phyloP scores from a whole-genome alignment of 2,797 vertebrate species.

The Erethizon dorsatum region DNA sequence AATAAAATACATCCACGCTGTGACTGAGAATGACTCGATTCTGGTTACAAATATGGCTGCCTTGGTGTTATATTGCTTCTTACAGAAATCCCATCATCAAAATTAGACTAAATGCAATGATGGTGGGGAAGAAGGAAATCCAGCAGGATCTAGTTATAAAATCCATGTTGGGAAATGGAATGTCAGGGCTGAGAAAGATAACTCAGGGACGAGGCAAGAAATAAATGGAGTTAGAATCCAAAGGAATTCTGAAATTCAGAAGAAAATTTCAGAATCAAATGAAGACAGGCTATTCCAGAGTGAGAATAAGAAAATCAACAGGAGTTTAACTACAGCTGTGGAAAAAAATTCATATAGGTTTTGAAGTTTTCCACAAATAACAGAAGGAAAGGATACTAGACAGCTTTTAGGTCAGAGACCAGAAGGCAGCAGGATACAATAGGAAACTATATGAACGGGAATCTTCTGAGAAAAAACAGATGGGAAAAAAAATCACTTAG shows the following conservation, averaged over 20 bases:
- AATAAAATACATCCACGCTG: background rate
- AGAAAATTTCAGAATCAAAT: background rate
- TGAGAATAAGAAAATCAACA: background rate
- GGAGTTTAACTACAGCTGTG: background rate
- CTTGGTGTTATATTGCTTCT: background rate
- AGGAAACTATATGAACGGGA: background rate
- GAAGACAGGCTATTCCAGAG: background rate
- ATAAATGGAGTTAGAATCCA: background rate
- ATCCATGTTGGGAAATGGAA: background rate
- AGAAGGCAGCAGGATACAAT: background rate
- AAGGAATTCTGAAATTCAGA: background rate
- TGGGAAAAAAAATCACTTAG: background rate
- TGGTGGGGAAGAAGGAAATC: background rate
- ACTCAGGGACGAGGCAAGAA: background rate
- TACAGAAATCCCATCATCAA: background rate
- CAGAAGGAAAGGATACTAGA: background rate
- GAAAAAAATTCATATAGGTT: background rate
- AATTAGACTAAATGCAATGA: background rate
- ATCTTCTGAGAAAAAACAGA: slow-evolving; percentile 14
- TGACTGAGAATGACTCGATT: background rate
- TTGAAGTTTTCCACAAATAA: background rate
- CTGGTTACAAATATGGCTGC: background rate
- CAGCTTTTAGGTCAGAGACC: background rate
- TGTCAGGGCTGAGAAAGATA: background rate
- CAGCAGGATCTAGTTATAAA: background rate